Conservation (phyloP, 2,797 vertebrate species). For the Periparus ater region DNA sequence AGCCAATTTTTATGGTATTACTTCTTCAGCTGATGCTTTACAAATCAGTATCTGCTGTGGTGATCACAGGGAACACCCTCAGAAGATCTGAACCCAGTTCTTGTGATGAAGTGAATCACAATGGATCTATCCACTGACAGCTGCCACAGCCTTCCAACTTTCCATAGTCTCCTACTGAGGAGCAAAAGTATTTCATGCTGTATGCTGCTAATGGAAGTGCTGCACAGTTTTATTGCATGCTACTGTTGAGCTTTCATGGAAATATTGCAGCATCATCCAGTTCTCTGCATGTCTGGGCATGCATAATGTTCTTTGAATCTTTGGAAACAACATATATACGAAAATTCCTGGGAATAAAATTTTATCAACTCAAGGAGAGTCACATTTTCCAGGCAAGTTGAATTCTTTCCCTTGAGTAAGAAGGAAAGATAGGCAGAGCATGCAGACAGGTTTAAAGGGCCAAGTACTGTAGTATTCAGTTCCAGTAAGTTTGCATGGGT, state of each 20-base stretch:
- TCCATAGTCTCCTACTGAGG: background rate
- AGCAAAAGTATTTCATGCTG: background rate
- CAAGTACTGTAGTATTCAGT: background rate
- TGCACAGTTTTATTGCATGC: background rate
- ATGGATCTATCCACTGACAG: background rate
- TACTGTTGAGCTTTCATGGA: background rate
- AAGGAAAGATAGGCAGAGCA: background rate
- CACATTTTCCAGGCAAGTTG: background rate
- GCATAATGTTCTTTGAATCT: rapidly evolving
- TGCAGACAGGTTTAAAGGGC: background rate
- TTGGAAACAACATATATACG: background rate
- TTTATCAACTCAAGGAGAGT: background rate
- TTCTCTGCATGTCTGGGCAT: background rate
- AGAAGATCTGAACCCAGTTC: background rate
- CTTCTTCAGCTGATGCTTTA: background rate
- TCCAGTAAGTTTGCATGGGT: background rate
- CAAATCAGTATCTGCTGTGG: background rate
- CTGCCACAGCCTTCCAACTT: background rate
- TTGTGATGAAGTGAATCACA: background rate
- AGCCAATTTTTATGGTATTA: background rate
- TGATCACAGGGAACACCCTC: background rate
- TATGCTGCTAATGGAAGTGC: background rate
- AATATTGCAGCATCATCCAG: background rate
- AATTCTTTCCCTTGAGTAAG: background rate
- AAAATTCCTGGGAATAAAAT: background rate